These are phyloP conservation scores for Crambe crambe DNA, from an alignment of 37 sponge, comb jelly and placozoan genomes.

Conservation along the genomic window DNA sequence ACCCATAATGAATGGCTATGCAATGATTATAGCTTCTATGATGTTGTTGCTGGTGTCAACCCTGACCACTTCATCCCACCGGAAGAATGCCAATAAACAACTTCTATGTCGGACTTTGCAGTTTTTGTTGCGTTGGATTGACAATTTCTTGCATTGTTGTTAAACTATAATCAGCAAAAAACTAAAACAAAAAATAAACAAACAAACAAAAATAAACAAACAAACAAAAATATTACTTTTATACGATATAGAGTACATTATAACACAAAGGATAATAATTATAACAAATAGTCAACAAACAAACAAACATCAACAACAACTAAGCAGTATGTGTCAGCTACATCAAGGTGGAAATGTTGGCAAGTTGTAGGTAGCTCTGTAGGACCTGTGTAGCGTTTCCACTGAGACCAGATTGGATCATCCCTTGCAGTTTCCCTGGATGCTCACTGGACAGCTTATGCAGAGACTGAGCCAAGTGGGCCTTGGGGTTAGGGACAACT, in stretches of 20 bases:
- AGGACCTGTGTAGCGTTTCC: slow-evolving; percentile 59
- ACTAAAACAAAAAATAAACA: background rate
- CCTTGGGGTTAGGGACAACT: slow-evolving; percentile 70
- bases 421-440: slow-evolving; percentile 77
- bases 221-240: no score
- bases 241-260: no score
- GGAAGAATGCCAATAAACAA: slow-evolving; percentile 10
- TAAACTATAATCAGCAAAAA: background rate
- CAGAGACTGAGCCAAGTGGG: slow-evolving; percentile 71
- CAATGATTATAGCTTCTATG: slow-evolving; percentile 49
- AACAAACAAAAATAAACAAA: no score
- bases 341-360: slow-evolving; percentile 71
- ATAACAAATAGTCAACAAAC: no score
- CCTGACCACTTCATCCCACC: slow-evolving; percentile 59
- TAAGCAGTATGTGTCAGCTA: background rate
- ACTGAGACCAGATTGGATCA: slow-evolving; percentile 76
- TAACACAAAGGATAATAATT: no score
- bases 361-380: slow-evolving; percentile 75
- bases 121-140: background rate
- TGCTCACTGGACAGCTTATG: slow-evolving; percentile 80
- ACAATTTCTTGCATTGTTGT: background rate
- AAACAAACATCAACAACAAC: background rate
- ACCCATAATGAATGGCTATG: background rate
- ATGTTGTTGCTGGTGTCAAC: slow-evolving; percentile 45
- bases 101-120: background rate